Evolutionary conservation across 2,888 invertebrate species (phyloP), one percentile per base, ranked within the genome.

Genomic region (Epirrhoe tristata): DNA sequence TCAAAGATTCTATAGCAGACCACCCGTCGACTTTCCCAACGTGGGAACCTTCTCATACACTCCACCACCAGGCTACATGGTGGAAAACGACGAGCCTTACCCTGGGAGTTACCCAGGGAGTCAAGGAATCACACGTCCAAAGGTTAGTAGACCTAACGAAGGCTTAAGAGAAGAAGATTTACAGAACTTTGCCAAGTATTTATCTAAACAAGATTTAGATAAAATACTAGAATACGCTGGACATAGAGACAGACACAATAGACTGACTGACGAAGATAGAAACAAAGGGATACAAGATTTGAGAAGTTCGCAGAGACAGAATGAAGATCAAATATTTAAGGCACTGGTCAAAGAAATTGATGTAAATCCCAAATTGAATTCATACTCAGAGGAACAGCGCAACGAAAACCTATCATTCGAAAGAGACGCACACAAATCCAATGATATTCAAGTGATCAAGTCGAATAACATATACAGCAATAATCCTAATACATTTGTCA

Each of bases 161-260:
- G 86, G 85, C 46, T 81, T 92, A 71, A 84, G 81, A 24, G 89
- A 90, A 10, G 87, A 89, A 59, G 91, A 93, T 56, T 79, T 93
- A 39, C 84, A 80, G 67, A 92, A 90, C 58, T 71, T 93, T 43
- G 77, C 90, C 17, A 89, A 89, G 80, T 81, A 90, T 74, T 78
- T 93, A 51, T 87, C 91, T 3, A 88, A 91, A 77, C 84, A 90
- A 71, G 92, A 93, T 72, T 70, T 93, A 65, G 86, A 90, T 73
- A 90, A 87, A 71, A 84, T 93, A 31, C 72, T 93, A 6, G 86
- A 90, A 63, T 80, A 84, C 1, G 86, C 91, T 6, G 80, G 79
- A 8, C 82, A 79, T 10, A 80, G 70, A 71, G 66, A 77, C 43
- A 81, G 72, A 67, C 70, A 63, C 14, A 61, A 65, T 55, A 55